Percentiles rank a stretch among this genome's conserved stretches.
These are phyloP conservation scores for Sinohyriopsis cumingii DNA, from an alignment of 2,888 invertebrate genomes.

Conservation along the genomic window DNA sequence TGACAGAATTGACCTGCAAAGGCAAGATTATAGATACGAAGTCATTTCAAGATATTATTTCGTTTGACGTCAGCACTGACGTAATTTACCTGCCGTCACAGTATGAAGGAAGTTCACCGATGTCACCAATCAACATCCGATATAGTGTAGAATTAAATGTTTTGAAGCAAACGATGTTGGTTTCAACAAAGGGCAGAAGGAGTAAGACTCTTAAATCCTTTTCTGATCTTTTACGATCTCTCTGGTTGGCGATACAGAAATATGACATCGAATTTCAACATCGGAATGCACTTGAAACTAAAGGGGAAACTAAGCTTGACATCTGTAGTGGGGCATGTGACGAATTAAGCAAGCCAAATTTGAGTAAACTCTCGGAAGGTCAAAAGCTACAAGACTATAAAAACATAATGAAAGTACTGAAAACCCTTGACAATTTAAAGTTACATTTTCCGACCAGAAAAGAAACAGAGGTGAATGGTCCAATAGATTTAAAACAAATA, in stretches of 20 bases:
- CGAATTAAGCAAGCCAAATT: too few relatives aligned
- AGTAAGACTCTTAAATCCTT: background rate
- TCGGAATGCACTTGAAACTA: slow-evolving; percentile 8
- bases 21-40: slow-evolving; percentile 7
- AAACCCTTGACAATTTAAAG: too few relatives aligned
- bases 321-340: background rate
- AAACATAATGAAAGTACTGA: too few relatives aligned
- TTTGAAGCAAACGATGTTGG: slow-evolving; percentile 4
- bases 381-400: too few relatives aligned
- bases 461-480: too few relatives aligned
- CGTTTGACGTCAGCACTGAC: slow-evolving; percentile 10
- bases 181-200: too few relatives aligned
- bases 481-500: too few relatives aligned
- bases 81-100: slow-evolving; percentile 17
- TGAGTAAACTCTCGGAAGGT: too few relatives aligned
- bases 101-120: slow-evolving; percentile 22
- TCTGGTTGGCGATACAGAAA: slow-evolving; percentile 13
- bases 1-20: slow-evolving; percentile 14
- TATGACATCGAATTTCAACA: slow-evolving; percentile 11
- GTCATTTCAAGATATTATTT: slow-evolving; percentile 17
- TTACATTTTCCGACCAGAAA: too few relatives aligned
- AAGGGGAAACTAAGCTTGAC: slow-evolving; percentile 6
- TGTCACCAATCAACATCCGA: slow-evolving; percentile 16
- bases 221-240: background rate
- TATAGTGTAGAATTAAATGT: slow-evolving; percentile 11